Evolutionary conservation across 2,113 vertebrate species (phyloP).

Genomic region (Bungarus multicinctus): DNA sequence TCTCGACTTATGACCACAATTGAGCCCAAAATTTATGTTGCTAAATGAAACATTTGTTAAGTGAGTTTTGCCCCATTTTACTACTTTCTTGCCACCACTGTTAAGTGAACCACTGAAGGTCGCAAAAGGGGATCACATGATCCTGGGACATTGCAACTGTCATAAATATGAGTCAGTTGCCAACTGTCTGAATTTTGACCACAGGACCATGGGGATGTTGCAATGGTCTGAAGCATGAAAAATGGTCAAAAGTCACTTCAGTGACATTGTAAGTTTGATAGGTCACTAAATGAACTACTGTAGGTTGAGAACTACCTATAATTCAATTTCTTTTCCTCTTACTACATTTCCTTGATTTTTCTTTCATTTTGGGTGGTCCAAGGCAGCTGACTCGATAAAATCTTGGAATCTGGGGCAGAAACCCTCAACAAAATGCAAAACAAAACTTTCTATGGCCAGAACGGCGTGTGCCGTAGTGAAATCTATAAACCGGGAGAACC

Average conservation of each 20-base stretch:
- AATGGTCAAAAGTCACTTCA: background rate
- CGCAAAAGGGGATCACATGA: background rate
- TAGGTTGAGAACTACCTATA: too few species aligned
- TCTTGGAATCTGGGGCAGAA: constrained; percentile 16
- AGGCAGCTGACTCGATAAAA: constrained; percentile 27
- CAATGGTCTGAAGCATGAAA: background rate
- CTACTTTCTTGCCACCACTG: background rate
- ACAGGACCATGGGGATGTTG: background rate
- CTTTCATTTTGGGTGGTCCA: constrained; percentile 44
- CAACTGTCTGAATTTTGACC: background rate
- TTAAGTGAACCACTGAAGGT: background rate
- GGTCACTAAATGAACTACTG: background rate
- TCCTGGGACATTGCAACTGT: background rate
- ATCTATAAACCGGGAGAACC: background rate
- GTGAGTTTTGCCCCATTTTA: background rate
- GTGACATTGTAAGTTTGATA: background rate
- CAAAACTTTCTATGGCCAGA: background rate
- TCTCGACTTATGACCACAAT: background rate
- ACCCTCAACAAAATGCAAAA: background rate
- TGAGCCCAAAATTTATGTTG: background rate
- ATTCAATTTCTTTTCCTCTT: background rate
- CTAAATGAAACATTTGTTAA: background rate
- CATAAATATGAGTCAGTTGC: background rate
- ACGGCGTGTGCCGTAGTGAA: background rate
- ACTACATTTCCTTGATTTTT: background rate